Evolutionary conservation across 2,888 invertebrate species (phyloP).

Genomic region (Synanthedon tipuliformis): DNA sequence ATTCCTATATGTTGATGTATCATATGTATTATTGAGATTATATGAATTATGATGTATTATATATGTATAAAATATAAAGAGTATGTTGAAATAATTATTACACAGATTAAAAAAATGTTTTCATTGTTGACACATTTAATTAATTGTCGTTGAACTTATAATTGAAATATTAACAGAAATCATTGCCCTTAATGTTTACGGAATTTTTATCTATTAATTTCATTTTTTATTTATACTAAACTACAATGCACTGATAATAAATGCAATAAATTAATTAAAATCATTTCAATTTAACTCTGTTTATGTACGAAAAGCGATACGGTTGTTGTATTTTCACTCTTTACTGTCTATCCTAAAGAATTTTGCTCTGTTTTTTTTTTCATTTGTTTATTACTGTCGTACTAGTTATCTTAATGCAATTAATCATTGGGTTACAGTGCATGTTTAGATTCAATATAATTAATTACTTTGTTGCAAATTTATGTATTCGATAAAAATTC

Average conservation of each 20-base stretch:
- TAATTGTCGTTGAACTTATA: too few species aligned
- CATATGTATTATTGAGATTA: too few species aligned
- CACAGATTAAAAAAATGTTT: too few species aligned
- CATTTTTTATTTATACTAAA: constrained; percentile 27
- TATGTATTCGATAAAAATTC: constrained; percentile 3
- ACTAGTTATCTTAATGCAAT: constrained; percentile 17
- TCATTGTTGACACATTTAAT: too few species aligned
- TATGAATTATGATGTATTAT: too few species aligned
- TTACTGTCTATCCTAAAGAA: not conserved
- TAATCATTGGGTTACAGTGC: constrained; percentile 18
- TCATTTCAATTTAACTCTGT: constrained; percentile 37
- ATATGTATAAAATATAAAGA: too few species aligned
- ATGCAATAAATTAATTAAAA: constrained; percentile 41
- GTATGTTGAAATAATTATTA: too few species aligned
- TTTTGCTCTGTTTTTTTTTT: not conserved
- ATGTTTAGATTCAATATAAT: constrained; percentile 27
- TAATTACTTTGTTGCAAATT: constrained; percentile 23
- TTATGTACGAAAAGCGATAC: constrained; percentile 34
- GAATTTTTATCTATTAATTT: constrained; percentile 22
- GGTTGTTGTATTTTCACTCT: not conserved
- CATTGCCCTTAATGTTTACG: constrained; percentile 37
- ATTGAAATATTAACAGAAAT: constrained; percentile 7
- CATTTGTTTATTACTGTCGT: constrained; percentile 24
- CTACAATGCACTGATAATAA: constrained; percentile 19
- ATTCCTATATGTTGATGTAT: too few species aligned